These are phyloP conservation scores for Xenentodon cancila DNA, from an alignment of 2,797 vertebrate genomes.

Conservation along the genomic window DNA sequence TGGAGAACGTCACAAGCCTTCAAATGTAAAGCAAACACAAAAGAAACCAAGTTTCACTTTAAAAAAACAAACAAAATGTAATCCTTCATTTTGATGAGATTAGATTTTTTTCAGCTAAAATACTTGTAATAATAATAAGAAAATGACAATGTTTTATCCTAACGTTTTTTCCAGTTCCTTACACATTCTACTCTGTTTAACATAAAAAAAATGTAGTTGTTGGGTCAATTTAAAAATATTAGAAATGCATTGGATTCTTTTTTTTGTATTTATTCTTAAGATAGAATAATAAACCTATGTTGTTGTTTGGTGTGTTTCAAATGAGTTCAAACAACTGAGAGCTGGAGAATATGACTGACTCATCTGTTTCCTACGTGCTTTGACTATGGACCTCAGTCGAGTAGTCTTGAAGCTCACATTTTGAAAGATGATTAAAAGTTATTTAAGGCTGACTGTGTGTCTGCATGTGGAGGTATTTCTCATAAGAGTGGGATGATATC, in stretches of 20 bases:
- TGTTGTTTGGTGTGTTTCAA: not conserved
- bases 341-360: not conserved
- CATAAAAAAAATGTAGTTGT: not conserved
- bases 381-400: conserved; percentile 66
- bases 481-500: conserved; percentile 78
- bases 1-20: conserved; percentile 14
- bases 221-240: not conserved
- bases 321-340: too few relatives aligned
- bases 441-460: conserved; percentile 62
- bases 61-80: not conserved
- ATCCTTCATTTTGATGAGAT: not conserved
- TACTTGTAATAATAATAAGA: not conserved
- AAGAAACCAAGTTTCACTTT: not conserved
- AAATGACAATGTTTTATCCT: not conserved
- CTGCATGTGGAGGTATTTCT: conserved; percentile 64
- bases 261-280: not conserved
- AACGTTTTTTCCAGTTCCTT: not conserved
- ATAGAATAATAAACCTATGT: not conserved
- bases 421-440: conserved; percentile 79
- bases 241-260: not conserved
- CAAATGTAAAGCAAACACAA: conserved; percentile 7
- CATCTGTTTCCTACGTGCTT: conserved; percentile 53
- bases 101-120: not conserved
- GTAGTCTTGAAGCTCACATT: conserved; percentile 61
- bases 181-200: not conserved